These are phyloP conservation scores for Porites divaricata DNA, from an alignment of 92 coral and sea anemone species.

Conservation along the genomic window DNA sequence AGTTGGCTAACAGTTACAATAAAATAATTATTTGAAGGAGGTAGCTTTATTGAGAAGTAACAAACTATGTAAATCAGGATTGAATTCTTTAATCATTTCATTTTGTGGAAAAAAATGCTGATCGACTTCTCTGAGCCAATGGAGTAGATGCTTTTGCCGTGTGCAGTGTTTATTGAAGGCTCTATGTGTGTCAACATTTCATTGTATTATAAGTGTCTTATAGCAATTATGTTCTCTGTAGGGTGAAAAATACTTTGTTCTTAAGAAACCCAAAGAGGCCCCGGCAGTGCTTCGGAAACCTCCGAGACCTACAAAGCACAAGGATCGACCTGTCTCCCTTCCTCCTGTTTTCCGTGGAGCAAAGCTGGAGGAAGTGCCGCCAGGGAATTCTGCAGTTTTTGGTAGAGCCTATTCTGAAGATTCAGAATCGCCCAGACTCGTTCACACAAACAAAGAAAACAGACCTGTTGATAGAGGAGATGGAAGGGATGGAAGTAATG, in stretches of 20 bases:
- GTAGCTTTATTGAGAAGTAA: too few relatives aligned
- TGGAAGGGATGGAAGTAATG: constrained; percentile 31
- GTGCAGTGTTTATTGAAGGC: too few relatives aligned
- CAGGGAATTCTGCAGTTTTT: constrained; percentile 17
- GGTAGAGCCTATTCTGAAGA: constrained; percentile 43
- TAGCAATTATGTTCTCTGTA: background rate
- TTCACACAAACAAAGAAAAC: constrained; percentile 78
- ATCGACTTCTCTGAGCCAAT: too few relatives aligned
- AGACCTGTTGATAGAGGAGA: constrained; percentile 54
- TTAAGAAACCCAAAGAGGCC: constrained; percentile 89
- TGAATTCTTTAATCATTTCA: too few relatives aligned
- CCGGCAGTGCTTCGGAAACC: constrained; percentile 94
- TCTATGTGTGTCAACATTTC: too few relatives aligned
- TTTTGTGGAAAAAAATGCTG: too few relatives aligned
- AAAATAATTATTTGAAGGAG: too few relatives aligned
- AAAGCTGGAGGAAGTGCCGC: constrained; percentile 74
- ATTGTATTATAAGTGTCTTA: too few relatives aligned
- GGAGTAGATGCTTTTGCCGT: too few relatives aligned
- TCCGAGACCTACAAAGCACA: constrained; percentile 62
- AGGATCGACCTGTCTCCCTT: constrained; percentile 82
- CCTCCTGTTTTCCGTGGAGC: constrained; percentile 80
- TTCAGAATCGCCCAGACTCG: constrained; percentile 16
- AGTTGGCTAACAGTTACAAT: too few relatives aligned
- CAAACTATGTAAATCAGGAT: too few relatives aligned
- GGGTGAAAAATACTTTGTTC: constrained; percentile 99